Conservation (phyloP, 2,797 vertebrate species). For the Eulemur coronatus region DNA sequence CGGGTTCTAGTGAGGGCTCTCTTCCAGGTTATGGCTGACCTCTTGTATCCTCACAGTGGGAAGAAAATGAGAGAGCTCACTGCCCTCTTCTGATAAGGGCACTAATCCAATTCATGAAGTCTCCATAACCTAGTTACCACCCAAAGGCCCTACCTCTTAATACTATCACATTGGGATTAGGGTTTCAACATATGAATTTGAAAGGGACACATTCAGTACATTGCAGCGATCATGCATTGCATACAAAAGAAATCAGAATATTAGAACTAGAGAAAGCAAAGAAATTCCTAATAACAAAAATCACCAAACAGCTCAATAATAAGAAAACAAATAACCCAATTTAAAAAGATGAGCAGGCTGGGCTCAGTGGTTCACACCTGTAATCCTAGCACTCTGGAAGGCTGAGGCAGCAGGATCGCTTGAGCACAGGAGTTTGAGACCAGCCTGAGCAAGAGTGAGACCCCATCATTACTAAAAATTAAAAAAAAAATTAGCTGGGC, state of each 20-base stretch:
- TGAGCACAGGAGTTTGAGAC: too few relatives aligned
- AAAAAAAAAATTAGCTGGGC: too few relatives aligned
- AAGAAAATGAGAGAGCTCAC: neutral
- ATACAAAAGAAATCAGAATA: neutral
- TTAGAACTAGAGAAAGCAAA: neutral
- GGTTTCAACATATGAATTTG: neutral
- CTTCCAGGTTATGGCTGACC: neutral
- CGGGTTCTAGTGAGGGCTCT: neutral
- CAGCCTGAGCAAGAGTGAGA: too few relatives aligned
- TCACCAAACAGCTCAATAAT: neutral
- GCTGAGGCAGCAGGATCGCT: too few relatives aligned
- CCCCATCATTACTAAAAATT: too few relatives aligned
- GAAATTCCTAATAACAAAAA: neutral
- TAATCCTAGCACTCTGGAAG: too few relatives aligned
- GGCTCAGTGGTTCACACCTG: too few relatives aligned
- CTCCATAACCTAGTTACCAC: neutral
- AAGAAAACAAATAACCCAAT: neutral
- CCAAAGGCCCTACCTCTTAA: neutral
- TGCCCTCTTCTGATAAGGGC: neutral
- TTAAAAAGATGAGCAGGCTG: too few relatives aligned
- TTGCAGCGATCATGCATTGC: neutral
- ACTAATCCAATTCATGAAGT: neutral
- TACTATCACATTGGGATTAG: neutral
- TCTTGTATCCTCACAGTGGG: neutral
- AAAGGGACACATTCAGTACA: neutral